phyloP scores from a whole-genome alignment of 1,140 invertebrate genomes.

The Lordiphosa clarofinis region DNA sequence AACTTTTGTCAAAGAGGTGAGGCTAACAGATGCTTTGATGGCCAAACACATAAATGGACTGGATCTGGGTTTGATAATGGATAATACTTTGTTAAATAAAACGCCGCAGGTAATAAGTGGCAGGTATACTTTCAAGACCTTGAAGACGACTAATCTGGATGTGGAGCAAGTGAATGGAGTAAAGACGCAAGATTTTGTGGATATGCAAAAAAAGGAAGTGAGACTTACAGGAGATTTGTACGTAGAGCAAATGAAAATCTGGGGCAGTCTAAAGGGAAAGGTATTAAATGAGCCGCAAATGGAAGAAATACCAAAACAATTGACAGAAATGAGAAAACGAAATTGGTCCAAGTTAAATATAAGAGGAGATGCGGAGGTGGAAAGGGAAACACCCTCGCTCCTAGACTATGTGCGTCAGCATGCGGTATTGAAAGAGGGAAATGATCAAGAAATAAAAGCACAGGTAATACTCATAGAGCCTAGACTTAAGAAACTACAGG shows the following conservation, averaged over 20 bases:
- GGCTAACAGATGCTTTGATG: conserved; percentile 39
- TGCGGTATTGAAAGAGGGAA: conserved; percentile 40
- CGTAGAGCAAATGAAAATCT: conserved; percentile 34
- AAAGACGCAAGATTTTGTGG: conserved; percentile 32
- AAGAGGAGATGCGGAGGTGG: conserved; percentile 37
- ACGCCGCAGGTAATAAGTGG: conserved; percentile 58
- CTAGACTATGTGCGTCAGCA: conserved; percentile 57
- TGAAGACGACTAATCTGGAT: conserved; percentile 53
- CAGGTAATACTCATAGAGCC: conserved; percentile 44
- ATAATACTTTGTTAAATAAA: conserved; percentile 56
- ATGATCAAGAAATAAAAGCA: conserved; percentile 52
- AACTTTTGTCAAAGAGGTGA: conserved; percentile 34
- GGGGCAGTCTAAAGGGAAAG: conserved; percentile 35
- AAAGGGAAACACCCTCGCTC: neutral
- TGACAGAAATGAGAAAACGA: no score
- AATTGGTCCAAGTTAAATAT: conserved; percentile 31
- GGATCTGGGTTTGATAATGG: conserved; percentile 43
- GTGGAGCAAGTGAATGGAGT: conserved; percentile 48
- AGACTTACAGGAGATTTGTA: conserved; percentile 38
- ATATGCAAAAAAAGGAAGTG: conserved; percentile 19
- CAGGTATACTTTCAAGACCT: conserved; percentile 36
- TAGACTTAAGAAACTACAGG: conserved; percentile 14
- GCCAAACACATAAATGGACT: conserved; percentile 30
- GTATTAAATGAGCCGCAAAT: neutral
- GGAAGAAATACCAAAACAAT: neutral